A percentile compares a stretch with the other conserved stretches of the same genome.
phyloP scores from a whole-genome alignment of 2,888 invertebrate genomes.

The Cosmia pyralina region DNA sequence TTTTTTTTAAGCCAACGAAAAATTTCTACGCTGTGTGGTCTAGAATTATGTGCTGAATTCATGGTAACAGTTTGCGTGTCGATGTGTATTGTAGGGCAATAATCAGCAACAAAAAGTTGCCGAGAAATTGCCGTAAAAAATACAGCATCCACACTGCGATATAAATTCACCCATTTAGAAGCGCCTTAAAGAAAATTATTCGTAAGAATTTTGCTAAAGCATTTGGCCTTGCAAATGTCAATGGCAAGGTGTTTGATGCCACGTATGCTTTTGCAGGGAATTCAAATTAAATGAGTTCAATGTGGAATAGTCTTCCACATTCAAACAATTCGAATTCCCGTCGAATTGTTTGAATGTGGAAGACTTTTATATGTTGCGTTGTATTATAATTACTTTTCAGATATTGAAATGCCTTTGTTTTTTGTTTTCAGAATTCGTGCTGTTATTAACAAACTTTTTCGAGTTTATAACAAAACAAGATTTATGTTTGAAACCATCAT shows the following conservation, averaged over 20 bases:
- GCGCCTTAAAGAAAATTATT: conserved; percentile 56
- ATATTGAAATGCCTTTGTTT: neutral
- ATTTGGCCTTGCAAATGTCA: conserved; percentile 51
- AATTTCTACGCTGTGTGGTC: too few relatives aligned
- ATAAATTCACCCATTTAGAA: neutral
- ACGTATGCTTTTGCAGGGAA: conserved; percentile 48
- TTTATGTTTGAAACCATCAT: too few relatives aligned
- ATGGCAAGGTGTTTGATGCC: conserved; percentile 43
- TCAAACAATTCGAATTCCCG: too few relatives aligned
- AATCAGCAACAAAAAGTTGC: neutral
- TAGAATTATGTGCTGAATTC: too few relatives aligned
- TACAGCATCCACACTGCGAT: neutral
- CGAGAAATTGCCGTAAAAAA: neutral
- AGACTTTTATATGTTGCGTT: conserved; percentile 2
- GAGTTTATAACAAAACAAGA: too few relatives aligned
- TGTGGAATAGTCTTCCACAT: too few relatives aligned
- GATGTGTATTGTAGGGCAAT: neutral
- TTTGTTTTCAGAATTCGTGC: neutral
- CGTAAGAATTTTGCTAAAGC: conserved; percentile 52
- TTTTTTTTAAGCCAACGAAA: too few relatives aligned
- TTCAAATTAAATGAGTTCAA: conserved; percentile 52
- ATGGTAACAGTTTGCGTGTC: too few relatives aligned
- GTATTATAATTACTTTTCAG: neutral
- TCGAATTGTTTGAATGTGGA: conserved; percentile 26
- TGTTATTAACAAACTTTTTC: neutral